A percentile compares a stretch with the other conserved stretches of the same genome.
Conservation (phyloP, 2,888 invertebrate species). For the Macroteleia sp. region DNA sequence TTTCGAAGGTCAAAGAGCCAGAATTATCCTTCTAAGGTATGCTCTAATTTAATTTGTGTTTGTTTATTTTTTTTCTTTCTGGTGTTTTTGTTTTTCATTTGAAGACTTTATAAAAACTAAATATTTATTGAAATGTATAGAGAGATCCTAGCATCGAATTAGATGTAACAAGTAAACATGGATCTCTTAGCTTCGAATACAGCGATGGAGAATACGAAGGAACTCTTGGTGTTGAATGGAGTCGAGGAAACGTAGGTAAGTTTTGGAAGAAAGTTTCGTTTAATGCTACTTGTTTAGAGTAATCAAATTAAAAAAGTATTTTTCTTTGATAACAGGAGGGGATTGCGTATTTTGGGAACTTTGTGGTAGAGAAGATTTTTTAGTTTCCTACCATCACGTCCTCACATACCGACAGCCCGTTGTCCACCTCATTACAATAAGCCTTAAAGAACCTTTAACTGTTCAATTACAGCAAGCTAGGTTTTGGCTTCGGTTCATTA, state of each 20-base stretch:
- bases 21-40: conserved; percentile 78
- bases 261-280: too few species aligned
- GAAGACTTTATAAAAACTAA: too few species aligned
- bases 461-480: conserved; percentile 88
- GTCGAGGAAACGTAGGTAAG: conserved; percentile 80
- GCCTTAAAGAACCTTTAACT: conserved; percentile 87
- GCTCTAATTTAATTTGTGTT: too few species aligned
- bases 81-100: too few species aligned
- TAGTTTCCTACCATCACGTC: conserved; percentile 89
- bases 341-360: conserved; percentile 89
- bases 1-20: conserved; percentile 86
- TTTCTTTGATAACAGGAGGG: conserved; percentile 83
- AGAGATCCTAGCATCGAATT: conserved; percentile 85
- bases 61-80: too few species aligned
- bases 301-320: too few species aligned
- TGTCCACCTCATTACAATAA: conserved; percentile 88
- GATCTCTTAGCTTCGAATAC: conserved; percentile 86
- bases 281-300: too few species aligned
- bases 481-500: conserved; percentile 91
- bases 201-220: conserved; percentile 82
- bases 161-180: conserved; percentile 86
- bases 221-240: conserved; percentile 81
- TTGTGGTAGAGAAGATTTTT: conserved; percentile 90
- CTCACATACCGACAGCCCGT: conserved; percentile 84
- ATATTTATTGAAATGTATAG: conserved; percentile 78